Base-by-base conservation (phyloP, 2,113 vertebrate genomes). In the Gavia stellata region DNA sequence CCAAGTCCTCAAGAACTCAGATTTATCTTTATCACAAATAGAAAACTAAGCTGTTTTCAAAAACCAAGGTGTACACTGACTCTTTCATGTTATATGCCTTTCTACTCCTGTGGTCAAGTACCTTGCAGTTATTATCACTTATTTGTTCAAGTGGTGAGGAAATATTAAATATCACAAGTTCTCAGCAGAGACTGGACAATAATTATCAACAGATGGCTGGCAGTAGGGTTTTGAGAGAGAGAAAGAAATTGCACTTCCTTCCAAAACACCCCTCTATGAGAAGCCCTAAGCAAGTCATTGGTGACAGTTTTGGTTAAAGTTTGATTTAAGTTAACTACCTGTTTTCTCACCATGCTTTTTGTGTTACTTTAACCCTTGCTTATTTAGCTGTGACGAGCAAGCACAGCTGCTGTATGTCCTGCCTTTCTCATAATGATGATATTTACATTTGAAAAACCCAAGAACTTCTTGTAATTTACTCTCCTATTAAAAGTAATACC, bases 101-200 rank as follows among this genome's bases (percentile, higher is more conserved):
- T 98, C 98, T 98, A 97, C 98, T 98, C 98, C 98, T 99, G 98
- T 99, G 98, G 99, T 98, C 98, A 98, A 98, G 98, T 98, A 98
- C 98, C 98, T 99, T 98, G 98, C 98, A 98, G 98, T 99, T 99
- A 99, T 99, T 98, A 98, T 98, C 96, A 50, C 98, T 98, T 99
- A 99, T 99, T 99, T 99, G 98, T 99, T 99, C 99, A 99, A 99
- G 99, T 99, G 98, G 97, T 98, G 98, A 99, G 99, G 99, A 99
- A 99, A 99, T 99, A 99, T 99, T 99, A 99, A 99, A 99, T 99
- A 99, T 99, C 99, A 98, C 98, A 98, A 97, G 92, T 98, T 98
- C 99, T 99, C 98, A 98, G 98, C 97, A 97, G 98, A 99, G 98
- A 99, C 98, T 94, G 97, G 98, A 98, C 98, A 98, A 97, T 99